These are phyloP conservation scores for Galagoides demidoff DNA, from an alignment of 2,797 vertebrate species.

Conservation along the genomic window DNA sequence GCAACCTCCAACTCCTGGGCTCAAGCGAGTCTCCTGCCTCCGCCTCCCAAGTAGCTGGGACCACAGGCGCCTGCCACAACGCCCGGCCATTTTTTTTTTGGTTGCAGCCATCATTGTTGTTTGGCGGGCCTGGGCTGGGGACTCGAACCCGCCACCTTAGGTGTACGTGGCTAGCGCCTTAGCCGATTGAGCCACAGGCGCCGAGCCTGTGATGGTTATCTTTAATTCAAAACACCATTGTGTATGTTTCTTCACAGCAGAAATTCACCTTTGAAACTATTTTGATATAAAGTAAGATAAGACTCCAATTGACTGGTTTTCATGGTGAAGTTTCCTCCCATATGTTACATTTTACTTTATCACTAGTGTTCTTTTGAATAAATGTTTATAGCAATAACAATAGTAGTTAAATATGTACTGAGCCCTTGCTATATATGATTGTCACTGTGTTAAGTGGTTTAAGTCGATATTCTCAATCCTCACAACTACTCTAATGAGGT, in stretches of 20 bases:
- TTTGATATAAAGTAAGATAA: background rate
- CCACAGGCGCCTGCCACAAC: no score
- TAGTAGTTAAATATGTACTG: background rate
- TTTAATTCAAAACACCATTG: background rate
- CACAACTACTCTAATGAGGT: background rate
- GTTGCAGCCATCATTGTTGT: no score
- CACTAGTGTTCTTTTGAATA: background rate
- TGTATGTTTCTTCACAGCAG: background rate
- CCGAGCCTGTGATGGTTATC: background rate
- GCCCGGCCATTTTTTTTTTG: no score
- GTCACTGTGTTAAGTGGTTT: background rate
- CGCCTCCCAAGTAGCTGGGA: no score
- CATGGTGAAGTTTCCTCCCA: background rate
- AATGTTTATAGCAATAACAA: background rate
- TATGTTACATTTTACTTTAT: background rate
- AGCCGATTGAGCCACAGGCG: no score
- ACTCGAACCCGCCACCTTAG: no score
- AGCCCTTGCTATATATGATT: background rate
- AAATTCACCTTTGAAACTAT: conserved; percentile 8
- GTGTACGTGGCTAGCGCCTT: no score
- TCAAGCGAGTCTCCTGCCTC: no score
- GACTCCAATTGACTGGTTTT: background rate
- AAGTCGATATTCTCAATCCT: background rate
- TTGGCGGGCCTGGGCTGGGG: no score
- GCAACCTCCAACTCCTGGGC: no score